Percentiles rank a stretch among this genome's conserved stretches.
Evolutionary conservation across 1,140 invertebrate genomes (phyloP).

Genomic region (Belonocnema kinseyi): DNA sequence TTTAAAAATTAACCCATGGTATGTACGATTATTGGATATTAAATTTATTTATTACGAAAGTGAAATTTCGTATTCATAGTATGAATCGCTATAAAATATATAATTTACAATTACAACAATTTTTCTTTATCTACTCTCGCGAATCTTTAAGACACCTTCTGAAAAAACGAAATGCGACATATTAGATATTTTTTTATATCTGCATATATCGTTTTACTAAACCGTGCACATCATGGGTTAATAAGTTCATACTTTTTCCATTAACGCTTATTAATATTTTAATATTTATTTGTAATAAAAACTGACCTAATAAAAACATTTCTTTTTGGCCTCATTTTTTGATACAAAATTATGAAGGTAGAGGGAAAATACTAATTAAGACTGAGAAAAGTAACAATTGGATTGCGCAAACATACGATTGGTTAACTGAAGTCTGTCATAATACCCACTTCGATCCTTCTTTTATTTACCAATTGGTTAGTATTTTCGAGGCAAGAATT

Average conservation of each 20-base stretch:
- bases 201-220: neutral
- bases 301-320: slow-evolving; percentile 69
- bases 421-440: slow-evolving; percentile 52
- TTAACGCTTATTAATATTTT: slow-evolving; percentile 66
- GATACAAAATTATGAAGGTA: slow-evolving; percentile 54
- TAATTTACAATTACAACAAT: slow-evolving; percentile 22
- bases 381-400: slow-evolving; percentile 47
- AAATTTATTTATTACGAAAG: slow-evolving; percentile 40
- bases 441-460: slow-evolving; percentile 47
- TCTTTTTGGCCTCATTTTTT: slow-evolving; percentile 66
- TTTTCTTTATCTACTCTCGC: neutral
- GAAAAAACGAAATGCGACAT: slow-evolving; percentile 38
- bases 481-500: slow-evolving; percentile 9
- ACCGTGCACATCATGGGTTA: slow-evolving; percentile 56
- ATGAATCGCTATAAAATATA: slow-evolving; percentile 26
- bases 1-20: slow-evolving; percentile 63
- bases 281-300: slow-evolving; percentile 65
- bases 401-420: slow-evolving; percentile 31
- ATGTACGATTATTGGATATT: slow-evolving; percentile 52
- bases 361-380: slow-evolving; percentile 57
- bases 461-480: slow-evolving; percentile 12
- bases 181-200: slow-evolving; percentile 39
- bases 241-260: slow-evolving; percentile 58
- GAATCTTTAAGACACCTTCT: slow-evolving; percentile 28
- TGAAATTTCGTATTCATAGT: slow-evolving; percentile 31